Percentiles rank a stretch among this genome's conserved stretches.
Conservation (phyloP, 2,888 invertebrate genomes). For the Nephrotoma guestfalica region DNA sequence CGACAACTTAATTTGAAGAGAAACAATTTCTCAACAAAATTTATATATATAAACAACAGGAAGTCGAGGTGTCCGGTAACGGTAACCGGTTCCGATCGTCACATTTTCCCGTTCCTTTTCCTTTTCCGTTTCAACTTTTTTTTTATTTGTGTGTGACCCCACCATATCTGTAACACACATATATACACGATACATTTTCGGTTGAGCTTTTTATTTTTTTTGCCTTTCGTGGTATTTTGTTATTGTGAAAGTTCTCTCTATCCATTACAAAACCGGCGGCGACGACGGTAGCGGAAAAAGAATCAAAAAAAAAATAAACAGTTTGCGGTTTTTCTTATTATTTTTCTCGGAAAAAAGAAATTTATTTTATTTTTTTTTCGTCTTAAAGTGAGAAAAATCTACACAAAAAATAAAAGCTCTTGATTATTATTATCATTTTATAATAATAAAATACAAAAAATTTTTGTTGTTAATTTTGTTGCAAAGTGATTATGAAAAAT, state of each 20-base stretch:
- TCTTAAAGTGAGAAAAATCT: background rate
- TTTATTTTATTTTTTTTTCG: background rate
- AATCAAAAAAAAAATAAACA: conserved; percentile 3
- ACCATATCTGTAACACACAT: background rate
- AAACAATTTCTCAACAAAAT: background rate
- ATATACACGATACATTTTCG: background rate
- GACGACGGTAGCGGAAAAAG: conserved; percentile 2
- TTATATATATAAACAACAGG: conserved; percentile 22
- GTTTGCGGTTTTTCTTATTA: background rate
- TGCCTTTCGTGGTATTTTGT: background rate
- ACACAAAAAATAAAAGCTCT: background rate
- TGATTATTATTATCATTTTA: background rate
- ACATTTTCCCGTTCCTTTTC: conserved; percentile 35
- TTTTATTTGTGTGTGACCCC: conserved; percentile 8
- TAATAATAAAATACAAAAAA: background rate
- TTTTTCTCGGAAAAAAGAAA: background rate
- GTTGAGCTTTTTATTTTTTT: background rate
- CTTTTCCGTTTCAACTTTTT: conserved; percentile 23
- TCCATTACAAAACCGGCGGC: conserved; percentile 5
- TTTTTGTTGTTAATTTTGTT: background rate
- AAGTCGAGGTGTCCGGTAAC: conserved; percentile 36
- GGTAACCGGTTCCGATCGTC: conserved; percentile 37
- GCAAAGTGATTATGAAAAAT: background rate
- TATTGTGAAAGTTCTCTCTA: background rate
- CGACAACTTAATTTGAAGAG: background rate